Evolutionary conservation across 2,888 invertebrate species (phyloP).

Genomic region (Augochlorella aurata): DNA sequence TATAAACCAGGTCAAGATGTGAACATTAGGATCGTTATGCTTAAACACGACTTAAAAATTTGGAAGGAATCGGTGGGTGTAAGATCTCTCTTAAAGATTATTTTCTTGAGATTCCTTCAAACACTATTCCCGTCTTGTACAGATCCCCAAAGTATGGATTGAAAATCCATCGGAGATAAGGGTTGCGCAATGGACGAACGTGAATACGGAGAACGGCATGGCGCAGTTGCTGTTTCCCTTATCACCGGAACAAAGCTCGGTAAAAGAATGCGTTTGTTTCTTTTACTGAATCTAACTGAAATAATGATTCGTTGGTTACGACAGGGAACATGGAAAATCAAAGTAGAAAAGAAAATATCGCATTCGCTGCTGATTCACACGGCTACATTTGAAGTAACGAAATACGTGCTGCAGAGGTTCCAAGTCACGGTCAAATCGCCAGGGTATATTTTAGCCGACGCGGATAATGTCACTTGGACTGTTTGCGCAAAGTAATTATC

Average conservation of each 20-base stretch:
- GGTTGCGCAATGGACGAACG: conserved; percentile 86
- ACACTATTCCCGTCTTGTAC: conserved; percentile 43
- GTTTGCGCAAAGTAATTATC: conserved; percentile 83
- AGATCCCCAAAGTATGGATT: conserved; percentile 87
- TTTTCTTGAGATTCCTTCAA: no score
- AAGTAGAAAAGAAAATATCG: conserved; percentile 77
- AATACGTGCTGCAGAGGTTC: conserved; percentile 85
- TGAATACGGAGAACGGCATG: conserved; percentile 85
- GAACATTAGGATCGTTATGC: conserved; percentile 83
- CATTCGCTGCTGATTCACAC: conserved; percentile 77
- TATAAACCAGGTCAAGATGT: conserved; percentile 85
- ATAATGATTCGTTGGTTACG: not conserved
- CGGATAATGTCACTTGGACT: conserved; percentile 81
- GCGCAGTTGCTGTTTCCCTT: conserved; percentile 84
- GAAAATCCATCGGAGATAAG: conserved; percentile 86
- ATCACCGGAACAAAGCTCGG: conserved; percentile 79
- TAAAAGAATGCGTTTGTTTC: conserved; percentile 49
- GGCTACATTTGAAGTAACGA: conserved; percentile 83
- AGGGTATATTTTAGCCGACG: conserved; percentile 82
- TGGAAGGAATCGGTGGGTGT: conserved; percentile 82
- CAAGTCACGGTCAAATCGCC: conserved; percentile 84
- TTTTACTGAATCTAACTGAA: not conserved
- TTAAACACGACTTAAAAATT: conserved; percentile 84
- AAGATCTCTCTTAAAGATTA: not conserved
- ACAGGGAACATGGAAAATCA: conserved; percentile 84